These are phyloP conservation scores for rabbit (Oryctolagus cuniculus) DNA, from an alignment of 2,113 vertebrate species.

Conservation along the genomic window mOryCun1.1 NC_091433.1:130769501-130770000, in stretches of 20 bases:
- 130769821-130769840: background rate
- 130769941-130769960: too few relatives aligned
- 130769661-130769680: background rate
- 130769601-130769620: too few relatives aligned
- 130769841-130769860: background rate
- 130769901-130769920: background rate
- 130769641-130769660: background rate
- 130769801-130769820: background rate
- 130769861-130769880: background rate
- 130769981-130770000: too few relatives aligned
- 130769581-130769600: too few relatives aligned
- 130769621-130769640: too few relatives aligned
- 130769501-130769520: too few relatives aligned
- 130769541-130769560: too few relatives aligned
- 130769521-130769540: too few relatives aligned
- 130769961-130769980: too few relatives aligned
- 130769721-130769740: background rate
- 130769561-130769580: too few relatives aligned
- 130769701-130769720: background rate
- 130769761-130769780: background rate
- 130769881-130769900: background rate
- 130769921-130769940: too few relatives aligned
- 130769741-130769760: background rate
- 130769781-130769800: background rate
- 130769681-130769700: background rate